Conservation (phyloP, 2,113 vertebrate genomes). For the Paraplagusia blochii region DNA sequence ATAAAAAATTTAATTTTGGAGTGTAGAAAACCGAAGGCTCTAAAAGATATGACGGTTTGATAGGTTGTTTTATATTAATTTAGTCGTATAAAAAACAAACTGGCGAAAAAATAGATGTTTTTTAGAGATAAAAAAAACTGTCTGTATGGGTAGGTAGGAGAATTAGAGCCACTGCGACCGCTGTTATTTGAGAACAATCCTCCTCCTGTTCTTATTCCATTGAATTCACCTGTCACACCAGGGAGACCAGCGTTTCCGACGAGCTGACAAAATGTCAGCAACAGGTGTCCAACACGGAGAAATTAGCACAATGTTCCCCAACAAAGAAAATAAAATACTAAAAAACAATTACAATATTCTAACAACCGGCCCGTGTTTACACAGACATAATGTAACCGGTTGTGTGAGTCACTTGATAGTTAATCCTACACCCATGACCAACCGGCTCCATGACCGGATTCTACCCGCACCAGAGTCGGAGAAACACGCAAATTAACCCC, state of each 20-base stretch:
- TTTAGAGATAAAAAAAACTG: not conserved
- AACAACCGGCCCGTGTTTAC: slow-evolving; percentile 1
- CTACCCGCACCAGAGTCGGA: slow-evolving; percentile 13
- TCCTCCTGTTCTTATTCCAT: not conserved
- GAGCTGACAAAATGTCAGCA: slow-evolving; percentile 49
- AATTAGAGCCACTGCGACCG: not conserved
- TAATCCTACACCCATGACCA: slow-evolving; percentile 72
- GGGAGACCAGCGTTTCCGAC: not conserved
- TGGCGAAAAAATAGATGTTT: too few relatives aligned
- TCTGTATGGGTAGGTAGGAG: not conserved
- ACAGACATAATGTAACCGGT: slow-evolving; percentile 35
- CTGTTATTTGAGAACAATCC: not conserved
- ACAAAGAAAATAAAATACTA: not conserved
- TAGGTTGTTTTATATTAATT: too few relatives aligned
- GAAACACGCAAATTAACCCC: not conserved
- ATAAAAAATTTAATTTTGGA: too few relatives aligned
- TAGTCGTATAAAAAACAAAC: too few relatives aligned
- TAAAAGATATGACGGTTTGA: too few relatives aligned
- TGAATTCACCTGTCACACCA: slow-evolving; percentile 60
- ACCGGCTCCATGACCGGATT: slow-evolving; percentile 20
- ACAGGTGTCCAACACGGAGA: slow-evolving; percentile 51
- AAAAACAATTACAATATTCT: not conserved
- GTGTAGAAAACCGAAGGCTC: too few relatives aligned
- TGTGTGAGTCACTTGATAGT: slow-evolving; percentile 44
- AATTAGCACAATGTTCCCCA: not conserved